A percentile compares a stretch with the other conserved stretches of the same genome.
phyloP scores from a whole-genome alignment of 2,797 vertebrate genomes.

The Ptychobarbus kaznakovi region DNA sequence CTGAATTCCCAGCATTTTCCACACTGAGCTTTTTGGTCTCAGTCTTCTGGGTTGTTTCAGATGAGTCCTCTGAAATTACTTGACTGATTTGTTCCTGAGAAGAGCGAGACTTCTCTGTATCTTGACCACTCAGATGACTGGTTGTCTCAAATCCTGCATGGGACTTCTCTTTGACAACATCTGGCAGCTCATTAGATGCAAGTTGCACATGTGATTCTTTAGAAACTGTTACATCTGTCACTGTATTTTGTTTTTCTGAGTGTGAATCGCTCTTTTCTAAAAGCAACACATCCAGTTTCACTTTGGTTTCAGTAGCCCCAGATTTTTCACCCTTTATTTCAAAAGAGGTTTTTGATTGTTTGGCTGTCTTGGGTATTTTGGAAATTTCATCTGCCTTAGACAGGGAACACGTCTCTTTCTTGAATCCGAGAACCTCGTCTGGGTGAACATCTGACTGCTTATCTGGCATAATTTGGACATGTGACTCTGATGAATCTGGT shows the following conservation, averaged over 20 bases:
- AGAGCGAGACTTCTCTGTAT: neutral
- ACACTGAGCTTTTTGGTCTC: constrained; percentile 11
- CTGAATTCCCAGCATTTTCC: constrained; percentile 24
- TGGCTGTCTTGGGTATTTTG: neutral
- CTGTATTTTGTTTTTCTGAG: neutral
- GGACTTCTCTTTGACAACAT: constrained; percentile 39
- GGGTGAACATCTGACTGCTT: neutral
- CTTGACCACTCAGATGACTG: constrained; percentile 47
- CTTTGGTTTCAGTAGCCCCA: neutral
- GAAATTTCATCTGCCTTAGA: constrained; percentile 6
- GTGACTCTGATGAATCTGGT: neutral
- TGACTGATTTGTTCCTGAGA: neutral
- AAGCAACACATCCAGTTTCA: neutral
- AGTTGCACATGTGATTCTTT: neutral
- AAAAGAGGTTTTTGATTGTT: constrained; percentile 54
- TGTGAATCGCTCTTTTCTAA: constrained; percentile 1
- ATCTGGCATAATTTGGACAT: neutral
- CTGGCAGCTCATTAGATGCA: neutral
- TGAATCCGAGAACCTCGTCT: constrained; percentile 36
- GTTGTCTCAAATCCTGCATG: constrained; percentile 57
- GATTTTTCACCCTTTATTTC: constrained; percentile 47
- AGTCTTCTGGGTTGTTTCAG: constrained; percentile 15
- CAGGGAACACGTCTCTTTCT: constrained; percentile 69
- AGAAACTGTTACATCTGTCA: neutral
- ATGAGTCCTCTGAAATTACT: constrained; percentile 3